Conservation (phyloP, 2,113 vertebrate species). For the Oreochromis spilurus region DNA sequence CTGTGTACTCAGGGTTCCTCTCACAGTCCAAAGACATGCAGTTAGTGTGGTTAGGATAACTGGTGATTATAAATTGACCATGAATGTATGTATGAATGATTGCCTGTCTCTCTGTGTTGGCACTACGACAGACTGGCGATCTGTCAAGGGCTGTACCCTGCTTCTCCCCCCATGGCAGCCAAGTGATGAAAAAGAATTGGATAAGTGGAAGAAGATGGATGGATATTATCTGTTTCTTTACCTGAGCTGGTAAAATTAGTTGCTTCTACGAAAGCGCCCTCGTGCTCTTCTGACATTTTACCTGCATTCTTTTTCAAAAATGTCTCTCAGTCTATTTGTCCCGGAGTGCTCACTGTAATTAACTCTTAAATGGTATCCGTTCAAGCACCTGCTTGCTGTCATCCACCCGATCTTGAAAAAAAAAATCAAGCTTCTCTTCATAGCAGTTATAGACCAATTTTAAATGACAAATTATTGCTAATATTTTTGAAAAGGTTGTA, state of each 20-base stretch:
- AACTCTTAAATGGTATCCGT: not conserved
- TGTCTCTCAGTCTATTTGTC: not conserved
- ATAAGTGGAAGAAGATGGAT: not conserved
- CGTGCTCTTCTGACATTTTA: not conserved
- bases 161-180: not conserved
- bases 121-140: not conserved
- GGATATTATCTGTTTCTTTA: not conserved
- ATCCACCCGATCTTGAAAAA: not conserved
- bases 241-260: not conserved
- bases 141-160: not conserved
- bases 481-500: not conserved
- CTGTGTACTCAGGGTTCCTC: not conserved
- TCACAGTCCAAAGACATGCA: not conserved
- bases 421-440: not conserved
- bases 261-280: not conserved
- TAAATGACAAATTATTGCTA: not conserved
- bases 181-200: not conserved
- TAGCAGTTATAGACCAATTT: not conserved
- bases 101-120: not conserved
- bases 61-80: not conserved
- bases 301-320: not conserved
- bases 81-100: not conserved
- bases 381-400: not conserved
- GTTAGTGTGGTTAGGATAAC: not conserved
- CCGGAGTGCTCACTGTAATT: not conserved